These are phyloP conservation scores for Coptotermes formosanus DNA, from an alignment of 1,140 invertebrate genomes.

Conservation along the genomic window DNA sequence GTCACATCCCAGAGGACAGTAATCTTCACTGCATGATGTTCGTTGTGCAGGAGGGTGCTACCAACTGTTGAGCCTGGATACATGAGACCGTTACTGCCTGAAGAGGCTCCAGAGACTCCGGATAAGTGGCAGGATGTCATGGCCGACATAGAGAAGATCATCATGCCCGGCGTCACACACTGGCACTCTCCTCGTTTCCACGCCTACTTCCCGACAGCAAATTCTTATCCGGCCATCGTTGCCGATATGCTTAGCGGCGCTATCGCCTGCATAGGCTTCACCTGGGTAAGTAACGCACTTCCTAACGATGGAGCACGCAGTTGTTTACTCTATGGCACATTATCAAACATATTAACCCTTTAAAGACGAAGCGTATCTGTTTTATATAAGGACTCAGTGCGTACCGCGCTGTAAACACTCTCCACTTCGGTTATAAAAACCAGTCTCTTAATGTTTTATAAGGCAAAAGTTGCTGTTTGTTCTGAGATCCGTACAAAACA, in stretches of 20 bases:
- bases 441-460: too few relatives aligned
- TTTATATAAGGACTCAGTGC: too few relatives aligned
- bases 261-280: slow-evolving; percentile 87
- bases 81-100: slow-evolving; percentile 78
- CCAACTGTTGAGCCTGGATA: slow-evolving; percentile 82
- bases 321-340: too few relatives aligned
- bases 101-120: slow-evolving; percentile 73
- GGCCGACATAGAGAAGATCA: slow-evolving; percentile 86
- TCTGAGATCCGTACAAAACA: too few relatives aligned
- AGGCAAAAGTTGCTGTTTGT: too few relatives aligned
- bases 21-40: background rate
- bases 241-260: slow-evolving; percentile 96
- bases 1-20: too few relatives aligned
- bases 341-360: too few relatives aligned
- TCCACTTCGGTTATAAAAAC: too few relatives aligned
- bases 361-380: too few relatives aligned
- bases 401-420: too few relatives aligned
- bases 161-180: slow-evolving; percentile 95
- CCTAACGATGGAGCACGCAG: too few relatives aligned
- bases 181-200: slow-evolving; percentile 98
- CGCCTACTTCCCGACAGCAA: slow-evolving; percentile 96
- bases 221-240: slow-evolving; percentile 90
- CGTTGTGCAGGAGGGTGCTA: slow-evolving; percentile 66
- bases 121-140: slow-evolving; percentile 87
- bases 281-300: slow-evolving; percentile 65